phyloP scores from a whole-genome alignment of 2,113 vertebrate species.

The Sinocyclocheilus maitianheensis region DNA sequence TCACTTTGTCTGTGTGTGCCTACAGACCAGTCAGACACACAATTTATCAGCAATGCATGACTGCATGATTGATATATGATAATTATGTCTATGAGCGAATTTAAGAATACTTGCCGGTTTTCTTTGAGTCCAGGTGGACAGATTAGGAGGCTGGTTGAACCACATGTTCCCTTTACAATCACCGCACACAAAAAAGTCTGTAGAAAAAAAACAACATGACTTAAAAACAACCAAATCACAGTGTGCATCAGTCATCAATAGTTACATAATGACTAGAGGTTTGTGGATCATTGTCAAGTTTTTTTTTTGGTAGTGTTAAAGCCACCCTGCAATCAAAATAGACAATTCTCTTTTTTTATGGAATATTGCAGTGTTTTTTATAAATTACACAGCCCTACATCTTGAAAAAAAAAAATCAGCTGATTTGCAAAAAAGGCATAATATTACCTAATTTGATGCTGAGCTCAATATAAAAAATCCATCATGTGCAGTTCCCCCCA shows the following conservation, averaged over 20 bases:
- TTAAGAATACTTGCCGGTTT: slow-evolving; percentile 65
- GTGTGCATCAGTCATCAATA: background rate
- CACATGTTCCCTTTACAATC: slow-evolving; percentile 74
- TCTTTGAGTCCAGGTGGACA: slow-evolving; percentile 60
- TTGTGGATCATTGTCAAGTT: background rate
- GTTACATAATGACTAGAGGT: background rate
- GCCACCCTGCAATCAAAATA: no score
- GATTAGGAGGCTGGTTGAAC: slow-evolving; percentile 61
- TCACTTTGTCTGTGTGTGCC: slow-evolving; percentile 74
- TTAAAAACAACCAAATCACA: background rate
- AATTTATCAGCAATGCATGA: background rate
- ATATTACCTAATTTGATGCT: no score
- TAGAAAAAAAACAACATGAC: background rate
- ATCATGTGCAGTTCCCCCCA: no score
- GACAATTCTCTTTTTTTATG: no score
- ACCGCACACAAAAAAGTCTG: slow-evolving; percentile 74
- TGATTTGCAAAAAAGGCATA: no score
- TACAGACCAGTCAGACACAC: slow-evolving; percentile 48
- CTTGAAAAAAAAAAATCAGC: no score
- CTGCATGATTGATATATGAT: background rate
- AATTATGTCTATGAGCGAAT: background rate
- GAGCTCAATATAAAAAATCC: no score
- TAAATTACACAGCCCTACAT: no score
- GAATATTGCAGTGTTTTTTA: no score
- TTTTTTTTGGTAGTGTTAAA: background rate